These are phyloP conservation scores for Ellobium chinense DNA, from an alignment of 2,888 invertebrate genomes.

Conservation along the genomic window DNA sequence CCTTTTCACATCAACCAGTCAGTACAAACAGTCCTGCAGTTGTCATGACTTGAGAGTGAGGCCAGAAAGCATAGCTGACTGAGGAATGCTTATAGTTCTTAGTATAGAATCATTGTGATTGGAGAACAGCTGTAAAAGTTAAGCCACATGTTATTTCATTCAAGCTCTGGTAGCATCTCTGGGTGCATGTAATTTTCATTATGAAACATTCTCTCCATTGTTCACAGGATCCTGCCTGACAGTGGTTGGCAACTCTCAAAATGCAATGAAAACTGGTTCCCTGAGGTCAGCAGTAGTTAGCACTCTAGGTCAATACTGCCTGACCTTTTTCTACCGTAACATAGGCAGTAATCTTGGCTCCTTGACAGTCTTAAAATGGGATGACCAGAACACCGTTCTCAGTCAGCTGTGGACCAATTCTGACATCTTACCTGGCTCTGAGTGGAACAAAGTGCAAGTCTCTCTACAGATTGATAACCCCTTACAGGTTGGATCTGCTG, in stretches of 20 bases:
- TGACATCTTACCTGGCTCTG: not conserved
- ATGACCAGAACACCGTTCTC: not conserved
- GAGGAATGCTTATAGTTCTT: too few species aligned
- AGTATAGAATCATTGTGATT: too few species aligned
- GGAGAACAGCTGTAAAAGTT: too few species aligned
- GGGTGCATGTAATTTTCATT: too few species aligned
- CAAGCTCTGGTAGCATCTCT: too few species aligned
- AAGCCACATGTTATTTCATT: too few species aligned
- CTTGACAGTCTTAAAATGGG: not conserved
- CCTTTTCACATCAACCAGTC: too few species aligned
- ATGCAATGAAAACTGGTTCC: not conserved
- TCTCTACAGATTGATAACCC: conserved; percentile 15
- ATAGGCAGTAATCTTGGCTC: not conserved
- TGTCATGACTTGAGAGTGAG: too few species aligned
- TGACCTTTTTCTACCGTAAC: conserved; percentile 1
- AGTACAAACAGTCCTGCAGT: too few species aligned
- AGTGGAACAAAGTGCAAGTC: conserved; percentile 1
- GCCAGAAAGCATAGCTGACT: too few species aligned
- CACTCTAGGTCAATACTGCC: not conserved
- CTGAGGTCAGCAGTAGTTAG: not conserved
- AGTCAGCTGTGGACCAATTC: not conserved
- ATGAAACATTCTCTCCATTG: too few species aligned
- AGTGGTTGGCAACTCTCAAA: not conserved
- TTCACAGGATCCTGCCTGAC: conserved; percentile 14
- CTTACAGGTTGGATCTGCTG: too few species aligned